phyloP scores from a whole-genome alignment of 2,888 invertebrate species.

The Amblyjoppa fuscipennis region DNA sequence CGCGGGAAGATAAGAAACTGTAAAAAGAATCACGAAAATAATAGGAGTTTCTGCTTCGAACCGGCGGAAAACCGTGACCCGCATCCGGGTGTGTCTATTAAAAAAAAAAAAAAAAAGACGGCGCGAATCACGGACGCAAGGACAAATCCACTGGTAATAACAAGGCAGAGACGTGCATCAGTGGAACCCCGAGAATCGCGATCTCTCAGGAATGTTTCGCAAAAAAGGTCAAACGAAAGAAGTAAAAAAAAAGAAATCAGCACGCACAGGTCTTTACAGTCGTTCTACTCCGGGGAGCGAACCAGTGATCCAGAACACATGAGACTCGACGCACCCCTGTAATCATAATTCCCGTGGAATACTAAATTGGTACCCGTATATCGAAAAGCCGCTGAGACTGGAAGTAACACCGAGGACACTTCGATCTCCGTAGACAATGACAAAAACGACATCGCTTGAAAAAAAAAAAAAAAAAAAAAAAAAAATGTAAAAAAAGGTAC shows the following conservation, averaged over 20 bases:
- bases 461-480: too few species aligned
- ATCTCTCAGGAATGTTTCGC: conserved; percentile 3
- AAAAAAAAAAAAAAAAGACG: conserved; percentile 63
- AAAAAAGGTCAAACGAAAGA: not conserved
- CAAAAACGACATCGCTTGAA: not conserved
- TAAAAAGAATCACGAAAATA: conserved; percentile 69
- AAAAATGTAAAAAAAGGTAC: not conserved
- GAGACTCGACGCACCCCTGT: conserved; percentile 55
- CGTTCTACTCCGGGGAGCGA: conserved; percentile 26
- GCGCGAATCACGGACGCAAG: conserved; percentile 66
- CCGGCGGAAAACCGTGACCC: conserved; percentile 72
- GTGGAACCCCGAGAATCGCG: conserved; percentile 36
- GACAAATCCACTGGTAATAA: conserved; percentile 34
- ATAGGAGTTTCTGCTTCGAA: conserved; percentile 68
- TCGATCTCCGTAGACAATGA: not conserved
- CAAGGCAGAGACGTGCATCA: conserved; percentile 18
- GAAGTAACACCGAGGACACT: not conserved
- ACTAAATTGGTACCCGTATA: conserved; percentile 48
- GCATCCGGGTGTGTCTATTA: conserved; percentile 78
- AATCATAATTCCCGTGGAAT: conserved; percentile 66
- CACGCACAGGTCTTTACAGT: conserved; percentile 64
- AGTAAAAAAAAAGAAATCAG: conserved; percentile 23
- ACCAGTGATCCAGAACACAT: conserved; percentile 34
- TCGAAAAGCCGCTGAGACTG: not conserved
- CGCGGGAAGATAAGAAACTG: not conserved